Base-by-base conservation (phyloP, 2,797 vertebrate species). In the Neoniphon sammara region DNA sequence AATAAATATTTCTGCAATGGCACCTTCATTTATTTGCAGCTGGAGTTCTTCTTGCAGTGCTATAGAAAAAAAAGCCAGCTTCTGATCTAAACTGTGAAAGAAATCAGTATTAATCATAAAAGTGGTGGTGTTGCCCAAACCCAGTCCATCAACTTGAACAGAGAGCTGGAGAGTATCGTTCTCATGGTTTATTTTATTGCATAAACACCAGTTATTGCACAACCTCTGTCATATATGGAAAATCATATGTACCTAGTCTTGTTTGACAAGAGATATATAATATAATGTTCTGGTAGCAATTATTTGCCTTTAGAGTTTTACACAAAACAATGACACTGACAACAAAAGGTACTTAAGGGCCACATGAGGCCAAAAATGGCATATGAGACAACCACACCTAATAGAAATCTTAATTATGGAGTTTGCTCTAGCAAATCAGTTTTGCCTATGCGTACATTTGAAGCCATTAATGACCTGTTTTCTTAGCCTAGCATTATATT, bases 1-100 rank as follows among this genome's bases (percentile, higher is more conserved):
- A 93, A 94, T 92, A 93, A 94, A 92, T 92, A 93, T 85, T 88
- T 92, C 89, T 92, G 89, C 90, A 91, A 82, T 91, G 82, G 89
- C 77, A 79, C 63, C 1, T 53, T 76, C 53, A 75, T 70, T 54
- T 61, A 15, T 68, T 73, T 70, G 65, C 14, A 50, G 14, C 52
- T 54, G 21, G 14, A 64, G 25, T 79, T 77, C 30, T 20, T 78
- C 15, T 65, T 31, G 27, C 61, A n/a, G 46, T 42, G 42, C n/a
- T 46, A 34, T 36, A 52, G 7, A 47, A 14, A 27, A n/a, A 27
- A 46, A 8, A 30, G 27, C 7, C 18, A 34, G 56, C n/a, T 59
- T 21, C 8, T 59, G 56, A 14, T 44, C 12, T 21, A 9, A n/a
- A 5, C 30, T 64, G 31, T 64, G 34, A n/a, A 17, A 46, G 20